phyloP scores from a whole-genome alignment of 1,140 invertebrate genomes.

The Dendrolimus punctatus region DNA sequence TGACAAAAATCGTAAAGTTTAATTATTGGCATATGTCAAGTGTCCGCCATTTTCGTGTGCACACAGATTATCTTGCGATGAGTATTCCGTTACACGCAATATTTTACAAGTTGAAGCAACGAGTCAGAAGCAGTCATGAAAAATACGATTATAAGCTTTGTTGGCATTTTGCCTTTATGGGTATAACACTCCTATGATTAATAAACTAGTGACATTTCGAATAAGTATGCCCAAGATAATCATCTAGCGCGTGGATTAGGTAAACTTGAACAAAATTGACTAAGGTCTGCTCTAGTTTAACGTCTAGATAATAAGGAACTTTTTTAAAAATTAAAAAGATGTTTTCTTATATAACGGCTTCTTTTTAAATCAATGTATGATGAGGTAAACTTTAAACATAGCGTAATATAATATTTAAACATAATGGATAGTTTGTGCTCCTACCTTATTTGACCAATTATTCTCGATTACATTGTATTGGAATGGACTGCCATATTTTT shows the following conservation, averaged over 20 bases:
- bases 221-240: too few species aligned
- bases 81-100: too few species aligned
- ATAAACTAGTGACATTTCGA: too few species aligned
- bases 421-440: conserved; percentile 50
- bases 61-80: too few species aligned
- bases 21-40: too few species aligned
- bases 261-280: conserved; percentile 37
- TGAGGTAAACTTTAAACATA: conserved; percentile 33
- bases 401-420: conserved; percentile 45
- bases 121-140: too few species aligned
- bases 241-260: conserved; percentile 26
- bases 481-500: conserved; percentile 65
- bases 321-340: conserved; percentile 56
- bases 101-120: too few species aligned
- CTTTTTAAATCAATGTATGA: conserved; percentile 59
- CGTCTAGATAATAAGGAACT: conserved; percentile 57
- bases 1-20: too few species aligned
- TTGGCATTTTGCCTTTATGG: conserved; percentile 28
- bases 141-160: conserved; percentile 14
- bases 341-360: conserved; percentile 66
- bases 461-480: conserved; percentile 58
- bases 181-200: conserved; percentile 6
- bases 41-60: too few species aligned
- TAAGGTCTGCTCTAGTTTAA: conserved; percentile 58
- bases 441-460: conserved; percentile 57